Evolutionary conservation across 35 echinoderm and acorn worm genomes (phyloP).

Genomic region (Anneissia japonica): DNA sequence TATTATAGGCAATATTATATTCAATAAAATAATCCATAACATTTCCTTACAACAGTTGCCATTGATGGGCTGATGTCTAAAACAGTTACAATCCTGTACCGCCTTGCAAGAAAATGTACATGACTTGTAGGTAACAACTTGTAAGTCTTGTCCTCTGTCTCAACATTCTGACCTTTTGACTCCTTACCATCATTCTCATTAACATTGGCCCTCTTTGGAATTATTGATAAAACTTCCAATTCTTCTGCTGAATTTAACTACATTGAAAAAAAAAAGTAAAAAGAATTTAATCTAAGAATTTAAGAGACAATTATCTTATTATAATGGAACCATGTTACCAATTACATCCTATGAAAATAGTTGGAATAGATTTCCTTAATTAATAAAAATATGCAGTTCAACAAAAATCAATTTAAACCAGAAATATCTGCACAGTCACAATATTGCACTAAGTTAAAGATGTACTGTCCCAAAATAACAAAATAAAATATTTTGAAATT

Average conservation of each 20-base stretch:
- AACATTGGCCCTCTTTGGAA: constrained; percentile 31
- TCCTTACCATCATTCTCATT: background rate
- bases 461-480: too few relatives aligned
- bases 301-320: too few relatives aligned
- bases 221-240: constrained; percentile 75
- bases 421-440: too few relatives aligned
- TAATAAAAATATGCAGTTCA: too few relatives aligned
- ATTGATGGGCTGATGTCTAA: constrained; percentile 87
- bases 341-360: too few relatives aligned
- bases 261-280: background rate
- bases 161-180: background rate
- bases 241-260: constrained; percentile 77
- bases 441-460: too few relatives aligned
- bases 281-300: background rate
- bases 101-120: constrained; percentile 81
- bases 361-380: too few relatives aligned
- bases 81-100: constrained; percentile 75
- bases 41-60: constrained; percentile 60
- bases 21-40: too few relatives aligned
- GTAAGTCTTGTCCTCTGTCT: constrained; percentile 5
- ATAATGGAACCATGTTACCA: too few relatives aligned
- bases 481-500: too few relatives aligned
- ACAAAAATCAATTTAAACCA: too few relatives aligned
- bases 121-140: constrained; percentile 68
- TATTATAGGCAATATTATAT: too few relatives aligned